Conservation (phyloP, 1,140 invertebrate species). For the Drosophila ohnishii region DNA sequence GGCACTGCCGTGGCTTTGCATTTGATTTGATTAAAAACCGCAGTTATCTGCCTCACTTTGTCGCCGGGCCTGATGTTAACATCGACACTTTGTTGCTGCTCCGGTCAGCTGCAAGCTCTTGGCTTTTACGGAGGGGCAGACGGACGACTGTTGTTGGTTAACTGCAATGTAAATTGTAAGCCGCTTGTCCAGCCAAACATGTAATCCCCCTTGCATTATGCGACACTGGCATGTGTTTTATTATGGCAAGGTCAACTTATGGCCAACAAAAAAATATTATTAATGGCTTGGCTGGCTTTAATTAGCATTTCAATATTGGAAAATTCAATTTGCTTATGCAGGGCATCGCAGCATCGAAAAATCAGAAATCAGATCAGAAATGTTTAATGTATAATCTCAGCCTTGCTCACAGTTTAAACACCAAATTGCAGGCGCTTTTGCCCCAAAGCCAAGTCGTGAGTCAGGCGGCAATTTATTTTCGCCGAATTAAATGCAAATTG, state of each 20-base stretch:
- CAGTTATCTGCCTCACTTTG: constrained; percentile 77
- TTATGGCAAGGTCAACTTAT: constrained; percentile 55
- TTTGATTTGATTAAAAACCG: constrained; percentile 80
- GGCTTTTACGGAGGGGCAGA: background rate
- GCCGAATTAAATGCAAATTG: constrained; percentile 81
- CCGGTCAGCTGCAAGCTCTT: constrained; percentile 28
- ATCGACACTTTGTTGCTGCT: constrained; percentile 65
- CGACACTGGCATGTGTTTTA: constrained; percentile 45
- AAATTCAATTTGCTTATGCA: constrained; percentile 38
- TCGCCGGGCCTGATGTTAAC: constrained; percentile 62
- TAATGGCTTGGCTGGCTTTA: constrained; percentile 39
- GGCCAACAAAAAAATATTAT: constrained; percentile 44
- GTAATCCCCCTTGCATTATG: constrained; percentile 44
- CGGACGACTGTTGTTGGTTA: constrained; percentile 18
- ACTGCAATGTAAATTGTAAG: constrained; percentile 44
- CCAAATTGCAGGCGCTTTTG: constrained; percentile 54
- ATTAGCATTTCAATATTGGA: constrained; percentile 63
- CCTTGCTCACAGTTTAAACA: constrained; percentile 53
- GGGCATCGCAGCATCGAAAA: constrained; percentile 36
- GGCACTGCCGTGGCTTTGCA: constrained; percentile 50
- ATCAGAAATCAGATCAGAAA: constrained; percentile 34
- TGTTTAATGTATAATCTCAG: constrained; percentile 59
- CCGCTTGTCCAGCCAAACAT: constrained; percentile 36
- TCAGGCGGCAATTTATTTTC: constrained; percentile 78
- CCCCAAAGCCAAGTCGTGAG: constrained; percentile 66